Base-by-base conservation (phyloP, 1,140 invertebrate species). In the Lanistes nyassanus region DNA sequence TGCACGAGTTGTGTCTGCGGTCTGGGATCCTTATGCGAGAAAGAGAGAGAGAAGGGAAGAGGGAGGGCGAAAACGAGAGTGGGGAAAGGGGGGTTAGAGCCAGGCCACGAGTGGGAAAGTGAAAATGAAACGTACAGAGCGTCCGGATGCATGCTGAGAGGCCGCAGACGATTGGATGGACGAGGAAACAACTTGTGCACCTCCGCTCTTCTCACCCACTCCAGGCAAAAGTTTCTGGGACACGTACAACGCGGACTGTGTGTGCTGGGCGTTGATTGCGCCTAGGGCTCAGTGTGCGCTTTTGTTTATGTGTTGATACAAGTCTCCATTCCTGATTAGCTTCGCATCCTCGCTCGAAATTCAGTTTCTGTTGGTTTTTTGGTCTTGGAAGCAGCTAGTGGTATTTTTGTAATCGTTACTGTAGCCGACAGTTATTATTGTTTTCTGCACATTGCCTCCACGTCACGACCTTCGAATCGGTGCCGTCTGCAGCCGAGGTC, bases 401-500 rank as follows among this genome's bases (percentile, higher is more conserved):
- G n/a, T 6, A 4, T 39, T 68, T 9, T 39, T 42, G 26, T 67
- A 31, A 16, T 67, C 0, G n/a, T 67, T 67, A 9, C 9, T 67
- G 3, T 34, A 11, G 39, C 3, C 19, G n/a, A n/a, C 34, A 34
- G 2, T 5, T 67, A 31, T 36, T 36, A 1, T 66, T 42, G 13
- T 47, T 47, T 23, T 70, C 26, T 36, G 13, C 23, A 53, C 19
- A 19, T 51, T 37, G 7, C 26, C 26, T 26, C n/a, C 16, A 16
- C 42, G 16, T 36, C 56, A 16, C 0, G 42, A 70, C 68, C 37
- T 23, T 31, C 53, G 16, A 56, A 53, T 56, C 31, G 55, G 37
- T 26, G 21, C 53, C 0, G 70, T 60, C 56, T 55, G 21, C 34
- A 72, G 19, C 23, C 70, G 36, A 16, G 70, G 70, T 36, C 70